Percentiles rank a stretch among this genome's conserved stretches.
These are phyloP conservation scores for Platycheirus albimanus DNA, from an alignment of 2,888 invertebrate species.

Conservation along the genomic window DNA sequence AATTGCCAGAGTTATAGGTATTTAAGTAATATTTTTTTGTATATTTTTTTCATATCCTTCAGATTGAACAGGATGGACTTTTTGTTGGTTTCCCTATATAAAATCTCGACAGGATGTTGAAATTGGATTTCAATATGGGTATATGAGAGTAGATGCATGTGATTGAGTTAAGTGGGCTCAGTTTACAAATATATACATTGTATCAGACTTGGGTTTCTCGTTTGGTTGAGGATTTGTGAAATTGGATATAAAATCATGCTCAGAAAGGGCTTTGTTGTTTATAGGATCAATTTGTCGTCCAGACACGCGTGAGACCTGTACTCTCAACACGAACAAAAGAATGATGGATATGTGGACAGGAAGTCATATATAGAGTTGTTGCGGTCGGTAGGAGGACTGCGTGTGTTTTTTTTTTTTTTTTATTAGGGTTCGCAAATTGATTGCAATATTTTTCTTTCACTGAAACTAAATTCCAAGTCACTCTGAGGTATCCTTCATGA, in stretches of 20 bases:
- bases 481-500: too few relatives aligned
- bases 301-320: neutral
- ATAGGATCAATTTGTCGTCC: constrained; percentile 12
- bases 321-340: neutral
- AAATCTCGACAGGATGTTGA: neutral
- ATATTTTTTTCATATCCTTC: neutral
- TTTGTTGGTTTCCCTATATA: neutral
- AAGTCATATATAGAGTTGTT: constrained; percentile 10
- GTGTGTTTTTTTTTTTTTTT: too few relatives aligned
- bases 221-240: constrained; percentile 13
- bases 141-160: neutral
- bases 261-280: constrained; percentile 4
- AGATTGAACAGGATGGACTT: neutral
- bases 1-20: neutral
- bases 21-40: too few relatives aligned
- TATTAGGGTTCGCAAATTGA: neutral
- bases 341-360: constrained; percentile 25
- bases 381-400: neutral
- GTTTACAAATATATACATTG: constrained; percentile 4
- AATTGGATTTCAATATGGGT: constrained; percentile 40
- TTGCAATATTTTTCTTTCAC: constrained; percentile 13
- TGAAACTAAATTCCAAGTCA: too few relatives aligned
- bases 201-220: neutral
- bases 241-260: constrained; percentile 18
- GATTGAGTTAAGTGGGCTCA: constrained; percentile 21